Conservation (phyloP, 2,113 vertebrate species). For the Gavia stellata region DNA sequence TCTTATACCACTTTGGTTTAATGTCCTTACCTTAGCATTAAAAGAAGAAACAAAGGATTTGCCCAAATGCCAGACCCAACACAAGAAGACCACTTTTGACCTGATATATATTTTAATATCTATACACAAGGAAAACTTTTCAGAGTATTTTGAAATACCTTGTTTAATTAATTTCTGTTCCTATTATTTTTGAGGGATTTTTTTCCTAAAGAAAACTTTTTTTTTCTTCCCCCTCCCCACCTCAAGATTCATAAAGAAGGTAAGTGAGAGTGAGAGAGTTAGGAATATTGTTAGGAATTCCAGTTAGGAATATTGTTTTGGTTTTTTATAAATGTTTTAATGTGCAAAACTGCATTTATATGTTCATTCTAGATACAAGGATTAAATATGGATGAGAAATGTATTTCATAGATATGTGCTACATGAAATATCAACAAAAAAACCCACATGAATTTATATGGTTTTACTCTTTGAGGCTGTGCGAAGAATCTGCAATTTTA, state of each 20-base stretch:
- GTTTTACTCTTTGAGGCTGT: background rate
- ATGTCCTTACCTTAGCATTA: background rate
- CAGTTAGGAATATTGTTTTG: background rate
- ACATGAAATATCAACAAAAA: background rate
- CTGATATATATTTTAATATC: background rate
- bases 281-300: background rate
- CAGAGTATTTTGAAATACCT: background rate
- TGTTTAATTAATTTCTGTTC: background rate
- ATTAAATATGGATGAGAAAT: background rate
- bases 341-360: background rate
- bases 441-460: fast-evolving
- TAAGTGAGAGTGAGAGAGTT: background rate
- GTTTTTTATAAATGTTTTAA: background rate
- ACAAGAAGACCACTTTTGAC: background rate
- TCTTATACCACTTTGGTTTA: background rate
- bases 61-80: background rate
- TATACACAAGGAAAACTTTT: background rate
- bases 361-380: background rate
- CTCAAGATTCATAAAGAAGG: background rate
- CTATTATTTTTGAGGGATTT: background rate
- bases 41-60: background rate
- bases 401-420: background rate
- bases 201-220: background rate
- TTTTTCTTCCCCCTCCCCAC: background rate
- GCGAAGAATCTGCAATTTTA: background rate